phyloP scores from a whole-genome alignment of 2,888 invertebrate species.

The Tanaodytes sp. region DNA sequence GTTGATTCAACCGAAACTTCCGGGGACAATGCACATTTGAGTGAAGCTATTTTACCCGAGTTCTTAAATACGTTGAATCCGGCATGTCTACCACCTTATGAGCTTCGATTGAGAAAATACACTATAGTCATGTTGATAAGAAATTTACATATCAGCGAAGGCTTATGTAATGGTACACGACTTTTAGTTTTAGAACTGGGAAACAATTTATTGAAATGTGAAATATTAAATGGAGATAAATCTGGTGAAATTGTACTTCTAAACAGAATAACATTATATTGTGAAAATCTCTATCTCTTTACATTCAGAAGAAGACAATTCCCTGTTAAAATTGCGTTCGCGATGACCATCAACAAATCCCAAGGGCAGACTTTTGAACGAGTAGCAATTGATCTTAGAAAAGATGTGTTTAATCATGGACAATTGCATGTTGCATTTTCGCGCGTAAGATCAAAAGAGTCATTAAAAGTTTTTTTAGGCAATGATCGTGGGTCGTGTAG shows the following conservation, averaged over 20 bases:
- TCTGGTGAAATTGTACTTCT: not conserved
- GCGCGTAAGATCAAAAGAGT: not conserved
- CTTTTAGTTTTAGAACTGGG: not conserved
- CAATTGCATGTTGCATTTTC: not conserved
- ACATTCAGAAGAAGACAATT: not conserved
- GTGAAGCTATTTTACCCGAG: not conserved
- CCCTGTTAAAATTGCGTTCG: too few relatives aligned
- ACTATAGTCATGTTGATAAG: not conserved
- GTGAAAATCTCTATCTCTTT: not conserved
- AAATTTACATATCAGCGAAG: not conserved
- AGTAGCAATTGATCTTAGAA: not conserved
- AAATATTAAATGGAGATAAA: not conserved
- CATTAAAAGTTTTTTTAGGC: not conserved
- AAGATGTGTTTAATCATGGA: too few relatives aligned
- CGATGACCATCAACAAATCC: not conserved
- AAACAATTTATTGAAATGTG: not conserved
- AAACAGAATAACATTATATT: not conserved
- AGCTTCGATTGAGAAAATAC: not conserved
- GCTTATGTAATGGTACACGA: not conserved
- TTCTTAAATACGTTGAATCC: not conserved
- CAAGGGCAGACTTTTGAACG: not conserved
- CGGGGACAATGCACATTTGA: not conserved
- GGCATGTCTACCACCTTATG: not conserved
- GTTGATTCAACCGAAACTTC: not conserved
- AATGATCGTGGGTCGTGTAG: not conserved